Conservation (phyloP, 2,797 vertebrate genomes). For the Fistularia tabacaria region DNA sequence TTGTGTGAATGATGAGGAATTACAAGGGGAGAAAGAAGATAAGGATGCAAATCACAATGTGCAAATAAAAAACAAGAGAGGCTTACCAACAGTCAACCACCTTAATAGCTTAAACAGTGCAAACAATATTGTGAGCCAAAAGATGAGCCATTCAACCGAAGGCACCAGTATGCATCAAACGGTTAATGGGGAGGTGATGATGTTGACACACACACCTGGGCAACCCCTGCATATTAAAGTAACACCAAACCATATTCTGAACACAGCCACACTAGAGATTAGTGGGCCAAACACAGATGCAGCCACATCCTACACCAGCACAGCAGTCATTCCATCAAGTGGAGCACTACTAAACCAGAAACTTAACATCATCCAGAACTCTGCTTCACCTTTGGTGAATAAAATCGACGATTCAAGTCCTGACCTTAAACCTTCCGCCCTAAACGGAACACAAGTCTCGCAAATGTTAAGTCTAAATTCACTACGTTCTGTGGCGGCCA, state of each 20-base stretch:
- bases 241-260: conserved; percentile 88
- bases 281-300: conserved; percentile 85
- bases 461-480: conserved; percentile 81
- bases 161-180: conserved; percentile 73
- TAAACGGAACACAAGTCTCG: conserved; percentile 76
- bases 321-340: conserved; percentile 87
- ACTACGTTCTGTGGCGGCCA: conserved; percentile 81
- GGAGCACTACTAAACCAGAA: conserved; percentile 88
- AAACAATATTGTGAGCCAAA: conserved; percentile 76
- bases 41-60: conserved; percentile 75
- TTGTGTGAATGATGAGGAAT: conserved; percentile 73
- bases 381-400: conserved; percentile 75
- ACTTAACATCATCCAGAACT: conserved; percentile 92
- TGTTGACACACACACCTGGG: conserved; percentile 86
- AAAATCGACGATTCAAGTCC: conserved; percentile 73
- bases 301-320: conserved; percentile 87
- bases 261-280: conserved; percentile 91
- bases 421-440: conserved; percentile 79
- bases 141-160: conserved; percentile 79
- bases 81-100: conserved; percentile 69
- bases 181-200: conserved; percentile 84
- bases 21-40: conserved; percentile 74
- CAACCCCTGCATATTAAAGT: conserved; percentile 95
- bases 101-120: conserved; percentile 65
- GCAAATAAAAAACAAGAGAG: conserved; percentile 71